Percentiles rank a stretch among this genome's conserved stretches.
phyloP scores from a whole-genome alignment of 2,113 vertebrate species.

The Colaptes auratus region DNA sequence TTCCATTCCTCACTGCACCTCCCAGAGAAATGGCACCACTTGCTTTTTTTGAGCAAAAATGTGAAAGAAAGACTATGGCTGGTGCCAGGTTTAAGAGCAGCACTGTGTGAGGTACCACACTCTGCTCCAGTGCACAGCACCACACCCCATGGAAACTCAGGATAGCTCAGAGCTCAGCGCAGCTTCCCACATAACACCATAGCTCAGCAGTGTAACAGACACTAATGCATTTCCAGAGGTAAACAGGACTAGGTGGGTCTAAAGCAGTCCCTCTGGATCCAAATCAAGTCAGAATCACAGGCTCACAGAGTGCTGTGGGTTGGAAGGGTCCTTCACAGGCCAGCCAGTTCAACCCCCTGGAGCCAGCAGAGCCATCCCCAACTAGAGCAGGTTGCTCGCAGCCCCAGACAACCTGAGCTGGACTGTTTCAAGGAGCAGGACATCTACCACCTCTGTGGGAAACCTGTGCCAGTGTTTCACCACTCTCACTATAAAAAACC shows the following conservation, averaged over 20 bases:
- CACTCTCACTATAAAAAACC: no score
- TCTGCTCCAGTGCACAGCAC: neutral
- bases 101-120: neutral
- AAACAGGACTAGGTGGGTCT: neutral
- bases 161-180: neutral
- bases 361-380: no score
- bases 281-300: neutral
- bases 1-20: neutral
- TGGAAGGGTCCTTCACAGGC: no score
- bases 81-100: neutral
- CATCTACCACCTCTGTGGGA: no score
- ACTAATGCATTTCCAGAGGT: neutral
- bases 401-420: no score
- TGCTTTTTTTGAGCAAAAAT: neutral
- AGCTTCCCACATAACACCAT: neutral
- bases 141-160: neutral
- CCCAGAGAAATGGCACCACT: neutral
- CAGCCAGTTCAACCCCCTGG: no score
- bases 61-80: accelerated
- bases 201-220: neutral
- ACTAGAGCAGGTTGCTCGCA: no score
- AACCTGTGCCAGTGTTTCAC: no score
- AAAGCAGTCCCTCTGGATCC: neutral
- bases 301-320: no score
- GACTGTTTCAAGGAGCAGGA: no score